Percentiles rank a stretch among this genome's conserved stretches.
phyloP scores from a whole-genome alignment of 2,888 invertebrate genomes.

The Tetanocera ferruginea region DNA sequence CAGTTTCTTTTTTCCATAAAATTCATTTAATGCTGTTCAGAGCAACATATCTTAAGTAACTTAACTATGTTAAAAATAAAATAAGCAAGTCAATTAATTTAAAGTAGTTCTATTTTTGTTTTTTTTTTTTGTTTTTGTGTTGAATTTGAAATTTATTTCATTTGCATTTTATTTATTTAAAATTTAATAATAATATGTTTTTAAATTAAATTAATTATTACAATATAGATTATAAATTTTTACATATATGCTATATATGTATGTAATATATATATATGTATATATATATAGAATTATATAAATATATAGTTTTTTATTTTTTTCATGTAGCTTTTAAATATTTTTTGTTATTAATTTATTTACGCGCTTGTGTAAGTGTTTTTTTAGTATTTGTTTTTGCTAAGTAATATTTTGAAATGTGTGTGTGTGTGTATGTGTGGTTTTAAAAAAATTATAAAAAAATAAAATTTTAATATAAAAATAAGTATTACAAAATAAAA shows the following conservation, averaged over 20 bases:
- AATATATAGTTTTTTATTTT: background rate
- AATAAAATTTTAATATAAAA: background rate
- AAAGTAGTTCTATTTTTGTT: background rate
- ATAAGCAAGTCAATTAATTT: background rate
- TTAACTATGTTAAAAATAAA: background rate
- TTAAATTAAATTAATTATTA: background rate
- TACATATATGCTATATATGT: slow-evolving; percentile 9
- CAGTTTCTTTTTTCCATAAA: too few relatives aligned
- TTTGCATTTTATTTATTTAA: background rate
- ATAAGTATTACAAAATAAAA: background rate
- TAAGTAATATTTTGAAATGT: slow-evolving; percentile 4
- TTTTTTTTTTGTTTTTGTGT: background rate
- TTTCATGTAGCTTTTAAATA: background rate
- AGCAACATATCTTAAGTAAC: too few relatives aligned
- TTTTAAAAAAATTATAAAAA: background rate
- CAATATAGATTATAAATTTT: background rate
- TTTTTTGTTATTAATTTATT: background rate
- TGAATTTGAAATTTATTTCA: slow-evolving; percentile 7
- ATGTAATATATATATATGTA: background rate
- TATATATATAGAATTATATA: background rate
- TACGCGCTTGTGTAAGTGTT: background rate
- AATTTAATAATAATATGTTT: background rate
- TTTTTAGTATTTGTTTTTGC: background rate
- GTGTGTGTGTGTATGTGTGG: background rate
- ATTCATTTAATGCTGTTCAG: too few relatives aligned